phyloP scores from a whole-genome alignment of 2,797 vertebrate species.

The Melanogrammus aeglefinus region DNA sequence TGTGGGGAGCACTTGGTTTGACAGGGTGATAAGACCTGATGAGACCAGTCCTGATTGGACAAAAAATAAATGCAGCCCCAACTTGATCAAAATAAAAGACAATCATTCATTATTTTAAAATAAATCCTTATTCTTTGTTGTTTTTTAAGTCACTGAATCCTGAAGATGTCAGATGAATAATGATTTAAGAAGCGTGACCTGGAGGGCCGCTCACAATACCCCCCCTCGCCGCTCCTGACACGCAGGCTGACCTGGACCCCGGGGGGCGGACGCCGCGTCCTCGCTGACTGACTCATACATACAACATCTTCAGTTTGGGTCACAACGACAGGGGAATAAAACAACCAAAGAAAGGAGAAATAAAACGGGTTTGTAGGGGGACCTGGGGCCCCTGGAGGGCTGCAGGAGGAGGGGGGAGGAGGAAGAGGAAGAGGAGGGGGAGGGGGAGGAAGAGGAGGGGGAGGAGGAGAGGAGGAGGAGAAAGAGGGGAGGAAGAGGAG shows the following conservation, averaged over 20 bases:
- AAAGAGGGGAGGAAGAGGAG: no score
- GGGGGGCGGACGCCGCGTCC: conserved; percentile 16
- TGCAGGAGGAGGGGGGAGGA: no score
- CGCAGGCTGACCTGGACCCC: conserved; percentile 19
- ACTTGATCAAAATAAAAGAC: conserved; percentile 1
- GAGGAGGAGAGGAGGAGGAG: no score
- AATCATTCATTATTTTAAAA: no score
- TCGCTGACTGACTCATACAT: conserved; percentile 14
- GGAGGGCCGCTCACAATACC: no score
- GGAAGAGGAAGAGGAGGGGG: no score
- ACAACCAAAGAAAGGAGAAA: no score
- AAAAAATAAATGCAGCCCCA: conserved; percentile 8
- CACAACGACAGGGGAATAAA: conserved; percentile 13
- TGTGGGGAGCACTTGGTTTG: neutral
- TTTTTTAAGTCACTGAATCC: no score
- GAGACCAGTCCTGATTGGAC: conserved; percentile 10
- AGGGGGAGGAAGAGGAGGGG: no score
- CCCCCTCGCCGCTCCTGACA: neutral
- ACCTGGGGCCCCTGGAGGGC: conserved; percentile 21
- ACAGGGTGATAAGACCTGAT: conserved; percentile 4
- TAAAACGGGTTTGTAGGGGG: conserved; percentile 17
- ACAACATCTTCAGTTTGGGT: conserved; percentile 46
- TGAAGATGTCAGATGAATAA: no score
- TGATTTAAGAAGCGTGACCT: no score
- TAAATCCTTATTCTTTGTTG: no score